Percentiles rank a stretch among this genome's conserved stretches.
Evolutionary conservation across 2,113 vertebrate genomes (phyloP).

Genomic region (Cyphomyrus discorhynchus): DNA sequence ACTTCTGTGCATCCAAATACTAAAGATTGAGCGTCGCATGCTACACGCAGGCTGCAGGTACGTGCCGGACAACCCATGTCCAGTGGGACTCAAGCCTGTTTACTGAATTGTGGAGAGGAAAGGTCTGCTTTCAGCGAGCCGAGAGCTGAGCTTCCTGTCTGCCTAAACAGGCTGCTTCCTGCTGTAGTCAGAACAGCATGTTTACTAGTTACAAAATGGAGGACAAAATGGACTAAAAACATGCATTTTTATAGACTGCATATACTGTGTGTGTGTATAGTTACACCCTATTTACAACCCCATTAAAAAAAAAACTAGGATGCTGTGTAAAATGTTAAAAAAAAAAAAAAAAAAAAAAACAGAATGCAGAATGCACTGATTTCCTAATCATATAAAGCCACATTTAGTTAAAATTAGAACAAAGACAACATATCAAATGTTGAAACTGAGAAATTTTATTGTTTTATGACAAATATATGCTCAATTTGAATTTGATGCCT

Average conservation of each 20-base stretch:
- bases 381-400: no score
- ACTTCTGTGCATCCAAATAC: background rate
- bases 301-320: no score
- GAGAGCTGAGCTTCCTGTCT: slow-evolving; percentile 56
- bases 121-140: background rate
- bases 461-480: no score
- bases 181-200: slow-evolving; percentile 35
- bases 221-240: background rate
- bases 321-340: no score
- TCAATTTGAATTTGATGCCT: no score
- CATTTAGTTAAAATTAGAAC: no score
- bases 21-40: background rate
- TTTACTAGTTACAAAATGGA: background rate
- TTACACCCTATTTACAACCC: background rate
- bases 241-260: background rate
- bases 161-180: slow-evolving; percentile 63
- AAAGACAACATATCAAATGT: no score
- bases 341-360: no score
- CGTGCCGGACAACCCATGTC: slow-evolving; percentile 3
- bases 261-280: background rate
- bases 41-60: background rate
- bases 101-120: slow-evolving; percentile 32
- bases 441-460: no score
- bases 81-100: background rate
- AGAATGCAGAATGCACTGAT: no score